These are phyloP conservation scores for Conus ventricosus DNA, from an alignment of 1,140 invertebrate genomes.

Conservation along the genomic window DNA sequence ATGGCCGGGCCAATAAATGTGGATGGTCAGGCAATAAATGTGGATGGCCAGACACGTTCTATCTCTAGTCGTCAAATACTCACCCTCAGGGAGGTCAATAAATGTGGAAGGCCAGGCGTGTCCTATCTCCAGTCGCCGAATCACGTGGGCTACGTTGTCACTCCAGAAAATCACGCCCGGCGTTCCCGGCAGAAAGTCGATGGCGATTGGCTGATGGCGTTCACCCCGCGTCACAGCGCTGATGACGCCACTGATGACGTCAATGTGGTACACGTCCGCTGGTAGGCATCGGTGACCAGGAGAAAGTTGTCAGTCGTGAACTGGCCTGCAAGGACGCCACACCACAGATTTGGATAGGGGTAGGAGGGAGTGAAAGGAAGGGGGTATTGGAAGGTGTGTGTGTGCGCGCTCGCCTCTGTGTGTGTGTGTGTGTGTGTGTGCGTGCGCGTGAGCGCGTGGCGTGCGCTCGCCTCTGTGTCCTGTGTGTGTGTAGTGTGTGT, in stretches of 20 bases:
- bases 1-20: no score
- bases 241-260: slow-evolving; percentile 37
- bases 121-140: slow-evolving; percentile 50
- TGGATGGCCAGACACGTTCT: no score
- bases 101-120: slow-evolving; percentile 76
- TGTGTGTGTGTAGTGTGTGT: no score
- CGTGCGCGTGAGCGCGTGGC: no score
- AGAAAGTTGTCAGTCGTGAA: slow-evolving; percentile 55
- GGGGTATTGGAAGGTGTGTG: background rate
- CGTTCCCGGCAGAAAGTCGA: slow-evolving; percentile 50
- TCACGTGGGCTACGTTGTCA: slow-evolving; percentile 59
- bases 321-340: slow-evolving; percentile 21
- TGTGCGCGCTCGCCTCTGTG: no score
- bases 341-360: background rate
- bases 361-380: slow-evolving; percentile 11
- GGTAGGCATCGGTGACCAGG: slow-evolving; percentile 61
- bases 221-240: slow-evolving; percentile 44
- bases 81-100: slow-evolving; percentile 79
- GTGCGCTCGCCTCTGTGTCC: no score
- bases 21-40: no score
- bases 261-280: slow-evolving; percentile 60
- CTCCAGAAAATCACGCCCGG: slow-evolving; percentile 76
- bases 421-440: no score
- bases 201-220: slow-evolving; percentile 55
- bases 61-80: background rate